A percentile compares a stretch with the other conserved stretches of the same genome.
These are phyloP conservation scores for Patella pellucida DNA, from an alignment of 2,888 invertebrate genomes.

Conservation along the genomic window DNA sequence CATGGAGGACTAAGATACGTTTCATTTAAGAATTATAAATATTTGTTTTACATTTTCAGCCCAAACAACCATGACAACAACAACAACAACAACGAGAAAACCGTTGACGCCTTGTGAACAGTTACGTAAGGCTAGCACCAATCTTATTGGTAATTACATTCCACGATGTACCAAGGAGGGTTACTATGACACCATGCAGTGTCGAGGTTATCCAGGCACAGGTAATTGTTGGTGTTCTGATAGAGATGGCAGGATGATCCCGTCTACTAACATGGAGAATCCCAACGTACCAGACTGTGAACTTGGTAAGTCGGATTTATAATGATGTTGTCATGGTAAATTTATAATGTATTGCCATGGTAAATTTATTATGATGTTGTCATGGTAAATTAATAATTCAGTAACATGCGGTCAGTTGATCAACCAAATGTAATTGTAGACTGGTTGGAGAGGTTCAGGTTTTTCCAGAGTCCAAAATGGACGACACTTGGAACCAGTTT, in stretches of 20 bases:
- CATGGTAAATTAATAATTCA: background rate
- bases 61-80: background rate
- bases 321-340: background rate
- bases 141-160: constrained; percentile 36
- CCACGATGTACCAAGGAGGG: constrained; percentile 52
- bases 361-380: constrained; percentile 20
- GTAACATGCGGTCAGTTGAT: too few species aligned
- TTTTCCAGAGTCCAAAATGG: too few species aligned
- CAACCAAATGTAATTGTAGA: too few species aligned
- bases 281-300: constrained; percentile 50
- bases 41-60: too few species aligned
- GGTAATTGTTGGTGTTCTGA: constrained; percentile 58
- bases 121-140: constrained; percentile 36
- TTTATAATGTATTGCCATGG: too few species aligned
- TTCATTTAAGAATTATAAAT: too few species aligned
- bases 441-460: too few species aligned
- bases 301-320: constrained; percentile 40
- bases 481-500: too few species aligned
- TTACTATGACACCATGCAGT: constrained; percentile 51
- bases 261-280: constrained; percentile 43
- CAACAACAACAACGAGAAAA: constrained; percentile 25
- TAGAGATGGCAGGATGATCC: constrained; percentile 44
- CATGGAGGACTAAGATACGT: too few species aligned
- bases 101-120: constrained; percentile 46
- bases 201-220: constrained; percentile 37